Evolutionary conservation across 2,113 vertebrate species (phyloP).

Genomic region (Stercorarius parasiticus): DNA sequence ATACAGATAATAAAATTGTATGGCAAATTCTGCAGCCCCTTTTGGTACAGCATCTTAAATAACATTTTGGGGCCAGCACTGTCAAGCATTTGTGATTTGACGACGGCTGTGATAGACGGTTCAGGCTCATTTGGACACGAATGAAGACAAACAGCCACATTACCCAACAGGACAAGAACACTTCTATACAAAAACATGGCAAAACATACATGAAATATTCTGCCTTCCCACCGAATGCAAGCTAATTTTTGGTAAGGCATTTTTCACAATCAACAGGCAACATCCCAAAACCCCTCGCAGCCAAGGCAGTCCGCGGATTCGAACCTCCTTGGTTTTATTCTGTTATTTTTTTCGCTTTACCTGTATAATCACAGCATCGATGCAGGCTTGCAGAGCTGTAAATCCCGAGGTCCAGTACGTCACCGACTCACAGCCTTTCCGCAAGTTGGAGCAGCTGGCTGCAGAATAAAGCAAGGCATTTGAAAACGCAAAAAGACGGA

Average conservation of each 20-base stretch:
- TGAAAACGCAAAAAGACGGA: not conserved
- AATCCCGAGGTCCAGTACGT: slow-evolving; percentile 92
- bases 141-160: rapidly evolving
- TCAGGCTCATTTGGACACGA: not conserved
- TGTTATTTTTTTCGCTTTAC: slow-evolving; percentile 50
- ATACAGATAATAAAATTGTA: rapidly evolving
- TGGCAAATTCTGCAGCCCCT: not conserved
- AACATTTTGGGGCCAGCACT: not conserved
- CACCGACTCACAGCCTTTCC: slow-evolving; percentile 81
- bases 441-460: slow-evolving; percentile 72
- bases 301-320: rapidly evolving
- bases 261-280: too few relatives aligned
- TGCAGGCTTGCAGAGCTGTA: slow-evolving; percentile 84
- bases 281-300: not conserved
- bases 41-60: rapidly evolving
- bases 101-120: rapidly evolving
- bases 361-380: slow-evolving; percentile 93
- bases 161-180: not conserved
- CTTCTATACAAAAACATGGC: rapidly evolving
- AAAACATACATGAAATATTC: not conserved
- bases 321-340: not conserved
- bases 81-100: rapidly evolving
- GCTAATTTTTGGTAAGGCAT: not conserved
- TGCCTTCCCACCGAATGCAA: rapidly evolving
- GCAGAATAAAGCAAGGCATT: not conserved